Evolutionary conservation across 2,888 invertebrate species (phyloP), one percentile per base, ranked within the genome.

Genomic region (Drosophila emarginata): DNA sequence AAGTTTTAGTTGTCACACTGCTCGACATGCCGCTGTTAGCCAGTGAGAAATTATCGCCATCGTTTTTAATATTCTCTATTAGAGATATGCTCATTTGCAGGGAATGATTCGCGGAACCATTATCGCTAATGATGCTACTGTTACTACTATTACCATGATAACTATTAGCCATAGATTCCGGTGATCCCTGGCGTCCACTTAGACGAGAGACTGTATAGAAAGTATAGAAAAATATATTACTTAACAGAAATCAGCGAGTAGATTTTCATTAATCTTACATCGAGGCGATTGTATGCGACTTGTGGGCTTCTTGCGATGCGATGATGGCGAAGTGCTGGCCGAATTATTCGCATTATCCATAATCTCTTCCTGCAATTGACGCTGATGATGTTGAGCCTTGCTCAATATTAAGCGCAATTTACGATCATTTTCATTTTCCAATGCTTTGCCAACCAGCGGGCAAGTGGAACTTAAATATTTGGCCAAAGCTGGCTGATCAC

Each of bases 301-400:
- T 18, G 90, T 81, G 32, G 91, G 90, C 57, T 92, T 92, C 56
- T 90, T 90, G 67, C 92, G 79, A 14, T 90, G 86, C 12, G 91
- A 88, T 2, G 91, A 91, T 14, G 92, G 92, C 53, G 92, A 92
- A 64, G 91, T 92, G 75, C 89, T 91, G 9, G 89, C 89, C 12
- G 92, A 91, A 9, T 87, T 87, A 63, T 88, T 90, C 1, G 89
- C 89, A 72, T 91, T 91, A 45, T 92, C 92, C 40, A 91, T 85
- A 37, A 94, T 94, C 89, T 96, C 95, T 75, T 96, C 96, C 87
- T 95, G 94, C 57, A 97, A 89, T 87, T 97, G 96, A 73, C 96
- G 95, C 89, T 97, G 97, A 90, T 97, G 97, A 88, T 97, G 96
- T 87, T 97, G 96, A 2, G 97, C 97, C 93, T 97, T 97, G 91